These are phyloP conservation scores for Paratilapia polleni DNA, from an alignment of 2,113 vertebrate genomes.

Conservation along the genomic window DNA sequence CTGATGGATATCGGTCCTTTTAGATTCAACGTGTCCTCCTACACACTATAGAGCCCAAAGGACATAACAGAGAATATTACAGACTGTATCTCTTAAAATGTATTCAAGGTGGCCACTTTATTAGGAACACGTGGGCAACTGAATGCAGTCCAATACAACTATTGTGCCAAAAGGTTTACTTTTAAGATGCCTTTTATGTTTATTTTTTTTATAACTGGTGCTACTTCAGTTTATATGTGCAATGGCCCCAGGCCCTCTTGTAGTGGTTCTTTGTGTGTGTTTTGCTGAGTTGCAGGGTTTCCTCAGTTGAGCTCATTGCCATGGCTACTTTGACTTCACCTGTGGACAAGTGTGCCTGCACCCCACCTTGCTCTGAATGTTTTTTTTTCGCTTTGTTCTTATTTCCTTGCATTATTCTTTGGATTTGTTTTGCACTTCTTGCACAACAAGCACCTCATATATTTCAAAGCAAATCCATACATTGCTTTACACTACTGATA, in stretches of 20 bases:
- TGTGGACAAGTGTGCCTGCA: background rate
- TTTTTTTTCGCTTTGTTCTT: background rate
- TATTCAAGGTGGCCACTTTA: background rate
- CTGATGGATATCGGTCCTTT: too few relatives aligned
- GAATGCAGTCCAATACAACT: background rate
- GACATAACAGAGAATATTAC: background rate
- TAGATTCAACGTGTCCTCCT: too few relatives aligned
- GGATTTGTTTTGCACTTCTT: background rate
- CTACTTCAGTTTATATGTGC: background rate
- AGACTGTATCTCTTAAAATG: background rate
- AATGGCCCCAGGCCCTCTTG: fast-evolving
- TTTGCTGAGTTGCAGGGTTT: background rate
- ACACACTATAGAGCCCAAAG: background rate
- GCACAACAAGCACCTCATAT: too few relatives aligned
- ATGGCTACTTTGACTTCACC: background rate
- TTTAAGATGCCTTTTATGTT: background rate
- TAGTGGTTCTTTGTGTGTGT: background rate
- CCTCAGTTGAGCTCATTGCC: background rate
- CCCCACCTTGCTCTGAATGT: background rate
- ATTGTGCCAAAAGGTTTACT: background rate
- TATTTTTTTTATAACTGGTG: background rate
- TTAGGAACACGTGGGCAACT: background rate
- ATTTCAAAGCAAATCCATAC: too few relatives aligned
- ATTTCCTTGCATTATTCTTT: background rate
- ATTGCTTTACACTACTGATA: too few relatives aligned